phyloP scores from a whole-genome alignment of 1,140 invertebrate species.

The Drosophila burlai region DNA sequence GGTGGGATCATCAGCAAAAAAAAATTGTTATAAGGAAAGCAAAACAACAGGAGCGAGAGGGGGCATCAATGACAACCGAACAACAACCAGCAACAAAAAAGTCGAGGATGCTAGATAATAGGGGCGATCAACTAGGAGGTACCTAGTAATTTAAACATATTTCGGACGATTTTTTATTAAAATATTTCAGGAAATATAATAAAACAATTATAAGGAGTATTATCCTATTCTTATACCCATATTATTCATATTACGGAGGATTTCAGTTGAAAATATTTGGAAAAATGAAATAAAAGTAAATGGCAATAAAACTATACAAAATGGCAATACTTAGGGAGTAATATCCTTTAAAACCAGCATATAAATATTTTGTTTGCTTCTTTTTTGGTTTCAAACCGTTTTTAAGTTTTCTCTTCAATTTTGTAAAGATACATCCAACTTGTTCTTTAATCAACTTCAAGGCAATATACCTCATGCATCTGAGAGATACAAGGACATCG shows the following conservation, averaged over 20 bases:
- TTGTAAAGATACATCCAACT: background rate
- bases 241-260: too few relatives aligned
- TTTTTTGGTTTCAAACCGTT: too few relatives aligned
- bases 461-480: background rate
- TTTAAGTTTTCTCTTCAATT: background rate
- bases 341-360: background rate
- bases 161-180: background rate
- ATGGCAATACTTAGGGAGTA: too few relatives aligned
- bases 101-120: conserved; percentile 1
- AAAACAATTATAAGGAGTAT: background rate
- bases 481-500: conserved; percentile 20
- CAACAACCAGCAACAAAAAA: conserved; percentile 45
- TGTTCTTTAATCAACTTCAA: background rate
- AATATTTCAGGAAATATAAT: background rate
- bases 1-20: conserved; percentile 66
- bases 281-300: too few relatives aligned
- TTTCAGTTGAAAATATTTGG: background rate
- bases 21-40: conserved; percentile 23
- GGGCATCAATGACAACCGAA: conserved; percentile 71
- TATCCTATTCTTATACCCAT: background rate
- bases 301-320: background rate
- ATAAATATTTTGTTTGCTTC: too few relatives aligned
- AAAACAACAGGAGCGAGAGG: conserved; percentile 44
- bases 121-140: conserved; percentile 5
- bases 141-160: background rate